Base-by-base conservation (phyloP, 2,113 vertebrate genomes). In the Halichoerus grypus region DNA sequence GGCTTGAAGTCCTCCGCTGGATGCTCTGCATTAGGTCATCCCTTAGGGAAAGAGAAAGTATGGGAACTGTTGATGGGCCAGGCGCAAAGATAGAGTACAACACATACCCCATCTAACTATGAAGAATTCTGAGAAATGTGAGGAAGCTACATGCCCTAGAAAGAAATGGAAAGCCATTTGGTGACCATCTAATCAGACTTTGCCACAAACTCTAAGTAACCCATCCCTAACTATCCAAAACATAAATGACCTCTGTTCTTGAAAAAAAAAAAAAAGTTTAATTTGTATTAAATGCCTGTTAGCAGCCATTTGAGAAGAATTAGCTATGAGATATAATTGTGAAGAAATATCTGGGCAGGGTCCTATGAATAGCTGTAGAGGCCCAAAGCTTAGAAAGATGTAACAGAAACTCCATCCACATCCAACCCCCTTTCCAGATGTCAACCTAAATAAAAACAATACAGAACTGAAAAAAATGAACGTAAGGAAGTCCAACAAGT, bases 241-340 rank as follows among this genome's bases (percentile, higher is more conserved):
- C 46, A 4, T 53, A 87, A 61, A 85, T 77, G 33, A 33, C 1
- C 28, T 92, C 53, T 51, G 53, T 42, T 85, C 36, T 88, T 21
- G 6, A 46, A 92, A 88, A 46, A 92, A 88, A 61, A 46, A 3
- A 69, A 10, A 36, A 69, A 69, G 67, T 21, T 83, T 49, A 46
- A 83, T 83, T 85, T 89, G 55, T 46, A 55, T 59, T 71, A 36
- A 89, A 69, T 59, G 65, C 22, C 33, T 93, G 10, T 59, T 77
- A 83, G 12, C 33, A 83, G 59, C 18, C 74, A 83, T 95, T 87
- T 97, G 42, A 36, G 36, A 89, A 83, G 53, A 91, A 88, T 5
- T 51, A 19, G 16, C 76, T 59, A 61, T 4, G 39, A 57, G 16
- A 31, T 71, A 82, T 1, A 79, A 24, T 82, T 76, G 24, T 80